These are phyloP conservation scores for Scaeva pyrastri DNA, from an alignment of 2,888 invertebrate genomes.

Conservation along the genomic window DNA sequence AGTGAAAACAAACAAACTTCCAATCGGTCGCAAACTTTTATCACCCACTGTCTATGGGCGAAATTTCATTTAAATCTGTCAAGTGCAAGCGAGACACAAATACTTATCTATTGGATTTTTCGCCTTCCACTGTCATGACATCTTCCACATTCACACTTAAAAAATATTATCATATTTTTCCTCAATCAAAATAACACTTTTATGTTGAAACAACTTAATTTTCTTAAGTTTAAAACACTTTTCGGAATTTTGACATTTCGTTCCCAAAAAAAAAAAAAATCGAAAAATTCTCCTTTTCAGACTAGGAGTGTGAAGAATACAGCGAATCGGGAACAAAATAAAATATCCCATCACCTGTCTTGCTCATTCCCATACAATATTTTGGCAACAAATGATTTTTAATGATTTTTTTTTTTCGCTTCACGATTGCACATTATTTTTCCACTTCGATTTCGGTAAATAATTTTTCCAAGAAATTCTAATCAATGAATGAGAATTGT, in stretches of 20 bases:
- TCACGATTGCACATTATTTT: conserved; percentile 52
- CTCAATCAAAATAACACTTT: neutral
- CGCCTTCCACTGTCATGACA: conserved; percentile 16
- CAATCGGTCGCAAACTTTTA: conserved; percentile 29
- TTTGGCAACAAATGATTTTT: conserved; percentile 76
- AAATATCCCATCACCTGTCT: conserved; percentile 51
- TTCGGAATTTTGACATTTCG: conserved; percentile 14
- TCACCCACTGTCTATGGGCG: conserved; percentile 28
- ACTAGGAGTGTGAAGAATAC: conserved; percentile 3
- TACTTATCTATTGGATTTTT: conserved; percentile 14
- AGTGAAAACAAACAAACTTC: neutral
- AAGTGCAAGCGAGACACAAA: conserved; percentile 57
- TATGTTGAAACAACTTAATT: neutral
- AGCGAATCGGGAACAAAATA: conserved; percentile 45
- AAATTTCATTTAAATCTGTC: conserved; percentile 41
- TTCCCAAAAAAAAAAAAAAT: conserved; percentile 24
- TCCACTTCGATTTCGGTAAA: conserved; percentile 42
- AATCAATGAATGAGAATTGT: conserved; percentile 19
- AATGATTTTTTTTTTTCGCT: conserved; percentile 67
- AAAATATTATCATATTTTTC: neutral
- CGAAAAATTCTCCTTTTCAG: conserved; percentile 3
- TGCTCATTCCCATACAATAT: conserved; percentile 68
- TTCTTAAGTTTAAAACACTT: neutral
- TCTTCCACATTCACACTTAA: conserved; percentile 44
- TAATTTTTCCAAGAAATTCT: conserved; percentile 40